A percentile compares a stretch with the other conserved stretches of the same genome.
phyloP scores from a whole-genome alignment of 2,888 invertebrate species.

The Gisinianus flammeolus region DNA sequence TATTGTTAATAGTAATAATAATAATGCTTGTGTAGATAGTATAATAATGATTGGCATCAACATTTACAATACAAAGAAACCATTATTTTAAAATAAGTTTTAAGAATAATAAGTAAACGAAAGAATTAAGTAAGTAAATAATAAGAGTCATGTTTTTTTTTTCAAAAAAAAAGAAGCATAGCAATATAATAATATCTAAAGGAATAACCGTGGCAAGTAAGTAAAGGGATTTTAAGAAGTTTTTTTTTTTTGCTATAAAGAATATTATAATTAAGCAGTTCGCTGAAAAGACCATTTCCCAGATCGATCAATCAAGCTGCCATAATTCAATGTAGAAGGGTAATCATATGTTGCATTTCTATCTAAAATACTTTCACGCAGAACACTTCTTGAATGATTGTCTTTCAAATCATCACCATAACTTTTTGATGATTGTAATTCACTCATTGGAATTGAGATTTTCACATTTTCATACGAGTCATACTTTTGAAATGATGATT shows the following conservation, averaged over 20 bases:
- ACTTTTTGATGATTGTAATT: neutral
- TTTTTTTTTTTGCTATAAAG: neutral
- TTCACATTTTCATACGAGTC: neutral
- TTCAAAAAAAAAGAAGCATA: too few relatives aligned
- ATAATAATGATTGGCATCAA: neutral
- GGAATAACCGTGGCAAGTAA: too few relatives aligned
- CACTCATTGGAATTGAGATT: neutral
- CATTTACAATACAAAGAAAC: too few relatives aligned
- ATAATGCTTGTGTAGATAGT: neutral
- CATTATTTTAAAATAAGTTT: neutral
- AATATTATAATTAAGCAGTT: neutral
- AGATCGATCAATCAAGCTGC: neutral
- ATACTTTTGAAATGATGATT: conserved; percentile 53
- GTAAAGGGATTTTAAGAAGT: too few relatives aligned
- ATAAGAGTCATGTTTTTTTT: too few relatives aligned
- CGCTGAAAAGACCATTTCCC: neutral
- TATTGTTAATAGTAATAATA: neutral
- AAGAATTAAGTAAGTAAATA: too few relatives aligned
- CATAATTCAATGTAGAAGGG: conserved; percentile 6
- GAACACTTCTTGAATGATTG: neutral
- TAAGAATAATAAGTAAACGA: neutral
- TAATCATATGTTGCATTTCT: neutral
- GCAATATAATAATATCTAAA: too few relatives aligned
- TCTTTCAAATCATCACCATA: neutral
- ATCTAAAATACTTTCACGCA: neutral